Evolutionary conservation across 2,888 invertebrate genomes (phyloP).

Genomic region (Synergus gifuensis): DNA sequence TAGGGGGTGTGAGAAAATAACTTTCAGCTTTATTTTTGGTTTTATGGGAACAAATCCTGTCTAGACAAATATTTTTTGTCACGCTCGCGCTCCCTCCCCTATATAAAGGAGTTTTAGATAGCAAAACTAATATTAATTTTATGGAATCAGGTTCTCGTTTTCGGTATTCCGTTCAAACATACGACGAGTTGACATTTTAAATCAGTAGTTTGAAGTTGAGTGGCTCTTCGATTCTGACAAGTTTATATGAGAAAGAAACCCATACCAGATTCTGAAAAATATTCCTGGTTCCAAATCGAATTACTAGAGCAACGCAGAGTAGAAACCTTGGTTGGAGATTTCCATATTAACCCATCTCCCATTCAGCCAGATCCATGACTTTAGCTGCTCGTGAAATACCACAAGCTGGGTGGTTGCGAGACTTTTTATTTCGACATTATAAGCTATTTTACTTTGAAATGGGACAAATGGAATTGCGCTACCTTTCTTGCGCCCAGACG

Average conservation of each 20-base stretch:
- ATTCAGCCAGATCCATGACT: constrained; percentile 58
- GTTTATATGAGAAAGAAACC: constrained; percentile 43
- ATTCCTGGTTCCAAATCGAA: constrained; percentile 53
- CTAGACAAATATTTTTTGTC: too few species aligned
- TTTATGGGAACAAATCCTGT: too few species aligned
- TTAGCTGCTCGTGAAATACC: constrained; percentile 59
- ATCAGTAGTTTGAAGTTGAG: constrained; percentile 11
- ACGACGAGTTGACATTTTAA: constrained; percentile 40
- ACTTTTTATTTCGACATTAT: constrained; percentile 71
- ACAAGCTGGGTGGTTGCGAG: constrained; percentile 54
- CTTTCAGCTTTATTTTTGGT: too few species aligned
- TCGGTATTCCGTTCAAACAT: neutral
- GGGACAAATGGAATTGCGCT: constrained; percentile 69
- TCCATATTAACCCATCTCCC: constrained; percentile 63
- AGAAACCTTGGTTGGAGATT: constrained; percentile 55
- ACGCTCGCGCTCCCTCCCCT: too few species aligned
- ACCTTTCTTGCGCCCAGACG: constrained; percentile 46
- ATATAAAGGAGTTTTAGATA: neutral
- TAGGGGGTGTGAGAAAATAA: too few species aligned
- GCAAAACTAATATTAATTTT: neutral
- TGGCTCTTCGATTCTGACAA: constrained; percentile 42
- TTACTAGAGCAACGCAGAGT: constrained; percentile 47
- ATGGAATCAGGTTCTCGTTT: neutral
- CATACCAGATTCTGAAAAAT: constrained; percentile 49
- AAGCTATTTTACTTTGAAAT: constrained; percentile 71